Evolutionary conservation across 2,113 vertebrate species (phyloP).

Genomic region (Romanogobio albipinnatus): DNA sequence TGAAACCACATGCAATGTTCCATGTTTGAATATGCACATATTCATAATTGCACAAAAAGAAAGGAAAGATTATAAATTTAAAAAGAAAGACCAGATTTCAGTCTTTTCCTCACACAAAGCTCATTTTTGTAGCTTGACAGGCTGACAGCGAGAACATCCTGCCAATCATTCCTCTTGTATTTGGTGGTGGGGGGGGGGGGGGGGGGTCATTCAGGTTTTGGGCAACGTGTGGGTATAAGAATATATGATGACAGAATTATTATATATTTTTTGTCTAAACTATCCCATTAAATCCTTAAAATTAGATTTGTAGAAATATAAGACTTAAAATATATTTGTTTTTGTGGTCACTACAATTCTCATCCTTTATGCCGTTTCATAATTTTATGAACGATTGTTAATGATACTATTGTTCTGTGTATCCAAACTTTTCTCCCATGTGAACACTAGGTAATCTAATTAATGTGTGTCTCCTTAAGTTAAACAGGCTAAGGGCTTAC

Average conservation of each 20-base stretch:
- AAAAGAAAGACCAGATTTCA: not conserved
- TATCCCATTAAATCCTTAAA: not conserved
- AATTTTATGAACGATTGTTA: too few species aligned
- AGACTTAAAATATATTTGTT: not conserved
- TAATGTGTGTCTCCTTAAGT: not conserved
- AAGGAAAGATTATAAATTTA: not conserved
- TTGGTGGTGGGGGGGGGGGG: not conserved
- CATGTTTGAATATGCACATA: not conserved
- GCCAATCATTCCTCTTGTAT: not conserved
- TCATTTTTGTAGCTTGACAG: not conserved
- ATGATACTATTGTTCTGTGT: too few species aligned
- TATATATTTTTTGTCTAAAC: not conserved
- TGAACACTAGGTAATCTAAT: not conserved
- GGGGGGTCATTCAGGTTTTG: not conserved
- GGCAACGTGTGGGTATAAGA: not conserved
- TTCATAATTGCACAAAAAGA: not conserved
- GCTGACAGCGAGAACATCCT: not conserved
- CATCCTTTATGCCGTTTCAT: not conserved
- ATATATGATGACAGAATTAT: not conserved
- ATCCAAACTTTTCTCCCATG: not conserved
- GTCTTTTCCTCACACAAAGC: not conserved
- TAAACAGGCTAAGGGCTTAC: not conserved
- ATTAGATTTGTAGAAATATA: not conserved
- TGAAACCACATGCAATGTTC: not conserved
- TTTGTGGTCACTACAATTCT: not conserved